A percentile compares a stretch with the other conserved stretches of the same genome.
Evolutionary conservation across 2,888 invertebrate species (phyloP).

Genomic region (Chelonus formosanus): DNA sequence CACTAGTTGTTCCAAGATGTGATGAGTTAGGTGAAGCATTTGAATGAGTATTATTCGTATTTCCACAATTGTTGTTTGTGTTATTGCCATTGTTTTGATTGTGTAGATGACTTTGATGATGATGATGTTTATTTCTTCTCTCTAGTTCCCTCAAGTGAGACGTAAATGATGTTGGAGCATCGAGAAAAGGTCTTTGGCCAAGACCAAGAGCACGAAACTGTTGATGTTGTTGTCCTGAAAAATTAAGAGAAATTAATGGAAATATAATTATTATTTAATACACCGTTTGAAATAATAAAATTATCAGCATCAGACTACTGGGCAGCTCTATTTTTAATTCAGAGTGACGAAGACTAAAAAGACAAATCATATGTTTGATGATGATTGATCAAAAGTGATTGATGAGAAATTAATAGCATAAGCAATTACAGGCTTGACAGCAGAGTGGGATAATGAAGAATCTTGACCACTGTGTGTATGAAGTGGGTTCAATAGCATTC

Average conservation of each 20-base stretch:
- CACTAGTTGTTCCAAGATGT: constrained; percentile 54
- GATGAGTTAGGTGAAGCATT: constrained; percentile 56
- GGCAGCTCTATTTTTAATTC: no score
- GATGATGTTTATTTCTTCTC: constrained; percentile 73
- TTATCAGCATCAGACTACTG: background rate
- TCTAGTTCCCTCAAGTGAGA: constrained; percentile 76
- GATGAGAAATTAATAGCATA: background rate
- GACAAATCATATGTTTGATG: background rate
- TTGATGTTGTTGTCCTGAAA: constrained; percentile 68
- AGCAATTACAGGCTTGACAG: background rate
- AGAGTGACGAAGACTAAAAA: background rate
- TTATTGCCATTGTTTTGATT: constrained; percentile 47
- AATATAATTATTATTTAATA: constrained; percentile 12
- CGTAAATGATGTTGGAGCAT: constrained; percentile 69
- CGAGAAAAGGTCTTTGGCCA: constrained; percentile 77
- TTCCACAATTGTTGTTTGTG: constrained; percentile 53
- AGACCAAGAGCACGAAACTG: constrained; percentile 79
- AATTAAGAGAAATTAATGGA: constrained; percentile 6
- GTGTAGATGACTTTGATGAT: constrained; percentile 62
- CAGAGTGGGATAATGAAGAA: constrained; percentile 52
- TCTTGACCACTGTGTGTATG: constrained; percentile 37
- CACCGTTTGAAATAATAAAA: background rate
- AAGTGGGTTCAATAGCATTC: constrained; percentile 56
- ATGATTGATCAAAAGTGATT: background rate
- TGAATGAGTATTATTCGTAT: constrained; percentile 54